Evolutionary conservation across 2,113 vertebrate species (phyloP), one percentile per base, ranked within the genome.

Genomic region (Mus spicilegus): DNA sequence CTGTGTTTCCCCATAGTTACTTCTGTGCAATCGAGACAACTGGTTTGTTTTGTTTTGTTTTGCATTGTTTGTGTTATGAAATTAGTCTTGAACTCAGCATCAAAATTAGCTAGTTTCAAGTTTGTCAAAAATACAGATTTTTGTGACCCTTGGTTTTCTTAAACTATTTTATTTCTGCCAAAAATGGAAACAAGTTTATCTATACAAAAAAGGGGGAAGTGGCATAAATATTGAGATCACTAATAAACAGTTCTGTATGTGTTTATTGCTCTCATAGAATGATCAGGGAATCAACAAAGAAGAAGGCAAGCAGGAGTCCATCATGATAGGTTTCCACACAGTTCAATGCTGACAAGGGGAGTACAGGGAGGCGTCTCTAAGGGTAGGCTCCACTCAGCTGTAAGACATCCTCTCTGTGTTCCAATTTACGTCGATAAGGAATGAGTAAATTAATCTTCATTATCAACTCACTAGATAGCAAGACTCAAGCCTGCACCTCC

Each of bases 381-480:
- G 82, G 82, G 56, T 42, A 81, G 61, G 46, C 49, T 90, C 78
- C 61, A 93, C 76, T 54, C 12, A 93, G 75, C 28, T 56, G 67
- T 54, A 67, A 87, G 86, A 78, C 46, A 75, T 33, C 67, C 51
- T 84, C 14, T 67, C 80, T 70, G 17, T 76, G 13, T 39, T 78
- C 49, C 61, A 51, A 85, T 95, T 95, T 93, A 94, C 63, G 39
- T 61, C 82, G 80, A 82, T 54, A 58, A 94, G 93, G 89, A 3
- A 56, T 65, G 86, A 84, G 61, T 90, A 5, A n/a, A 95, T 97
- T 97, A 94, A 93, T 33, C 20, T 58, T 95, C 92, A 76, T 93
- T 96, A 96, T 70, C 95, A 90, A 49, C 49, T 39, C 84, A 1
- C 80, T 49, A 67, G 87, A 90, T 39, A 91, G 85, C 85, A 90